phyloP scores from a whole-genome alignment of 2,888 invertebrate species.

The Cataglyphis altisquamis region DNA sequence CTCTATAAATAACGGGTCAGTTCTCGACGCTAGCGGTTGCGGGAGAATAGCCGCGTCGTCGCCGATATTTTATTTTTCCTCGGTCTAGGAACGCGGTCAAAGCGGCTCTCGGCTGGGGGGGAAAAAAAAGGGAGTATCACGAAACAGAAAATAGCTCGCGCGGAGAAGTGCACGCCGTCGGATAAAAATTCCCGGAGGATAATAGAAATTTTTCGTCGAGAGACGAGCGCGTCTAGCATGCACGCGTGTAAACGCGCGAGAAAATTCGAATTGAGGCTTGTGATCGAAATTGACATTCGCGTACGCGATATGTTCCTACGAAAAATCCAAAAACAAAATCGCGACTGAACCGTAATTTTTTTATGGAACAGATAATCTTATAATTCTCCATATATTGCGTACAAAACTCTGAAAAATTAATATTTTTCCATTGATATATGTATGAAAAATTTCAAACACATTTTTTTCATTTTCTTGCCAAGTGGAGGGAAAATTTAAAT shows the following conservation, averaged over 20 bases:
- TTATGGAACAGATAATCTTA: neutral
- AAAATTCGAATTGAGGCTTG: neutral
- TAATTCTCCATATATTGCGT: neutral
- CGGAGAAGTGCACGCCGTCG: slow-evolving; percentile 54
- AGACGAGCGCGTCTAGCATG: neutral
- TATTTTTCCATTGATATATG: neutral
- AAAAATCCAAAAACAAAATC: slow-evolving; percentile 1
- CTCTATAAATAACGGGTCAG: slow-evolving; percentile 79
- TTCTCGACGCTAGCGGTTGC: slow-evolving; percentile 21
- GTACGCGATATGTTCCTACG: neutral
- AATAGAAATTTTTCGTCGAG: slow-evolving; percentile 71
- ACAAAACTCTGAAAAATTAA: neutral
- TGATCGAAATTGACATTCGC: neutral
- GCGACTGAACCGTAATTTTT: neutral
- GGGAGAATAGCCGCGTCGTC: slow-evolving; percentile 55
- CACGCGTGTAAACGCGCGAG: slow-evolving; percentile 6
- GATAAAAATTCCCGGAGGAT: slow-evolving; percentile 70
- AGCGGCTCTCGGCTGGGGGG: slow-evolving; percentile 28
- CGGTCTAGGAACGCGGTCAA: slow-evolving; percentile 68
- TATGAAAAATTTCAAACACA: neutral
- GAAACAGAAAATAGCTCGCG: slow-evolving; percentile 72
- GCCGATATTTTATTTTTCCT: slow-evolving; percentile 67
- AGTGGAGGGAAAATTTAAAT: neutral
- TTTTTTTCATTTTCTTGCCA: neutral
- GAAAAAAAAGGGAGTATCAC: slow-evolving; percentile 38